phyloP scores from a whole-genome alignment of 2,113 vertebrate species.

The Caranx ignobilis region DNA sequence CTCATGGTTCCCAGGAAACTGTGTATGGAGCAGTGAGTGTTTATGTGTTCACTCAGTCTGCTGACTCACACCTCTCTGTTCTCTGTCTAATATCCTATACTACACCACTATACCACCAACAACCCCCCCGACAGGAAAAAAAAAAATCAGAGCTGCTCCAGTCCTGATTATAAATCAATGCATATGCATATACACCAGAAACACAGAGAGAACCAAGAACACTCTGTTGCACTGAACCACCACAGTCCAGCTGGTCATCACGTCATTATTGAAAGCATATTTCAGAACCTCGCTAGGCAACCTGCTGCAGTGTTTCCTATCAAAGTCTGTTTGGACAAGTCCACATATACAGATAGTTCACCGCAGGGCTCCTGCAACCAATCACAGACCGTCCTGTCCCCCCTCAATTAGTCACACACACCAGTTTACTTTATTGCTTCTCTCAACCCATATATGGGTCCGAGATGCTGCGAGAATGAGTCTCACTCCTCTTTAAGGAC shows the following conservation, averaged over 20 bases:
- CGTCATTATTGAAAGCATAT: constrained; percentile 44
- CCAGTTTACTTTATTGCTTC: constrained; percentile 74
- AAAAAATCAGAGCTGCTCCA: constrained; percentile 15
- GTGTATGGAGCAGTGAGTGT: constrained; percentile 4
- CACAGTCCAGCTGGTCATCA: constrained; percentile 33
- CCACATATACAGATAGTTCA: constrained; percentile 64
- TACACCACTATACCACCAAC: neutral
- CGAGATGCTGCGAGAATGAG: constrained; percentile 56
- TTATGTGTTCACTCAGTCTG: constrained; percentile 23
- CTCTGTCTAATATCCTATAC: constrained; percentile 40
- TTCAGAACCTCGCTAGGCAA: constrained; percentile 43
- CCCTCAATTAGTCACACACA: constrained; percentile 56
- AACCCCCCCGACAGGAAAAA: neutral
- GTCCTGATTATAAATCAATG: constrained; percentile 10
- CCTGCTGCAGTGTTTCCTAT: constrained; percentile 59
- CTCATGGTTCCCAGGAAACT: constrained; percentile 18
- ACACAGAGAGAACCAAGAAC: neutral
- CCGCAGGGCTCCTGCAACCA: constrained; percentile 56
- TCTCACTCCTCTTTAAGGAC: constrained; percentile 76
- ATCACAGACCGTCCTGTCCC: constrained; percentile 36
- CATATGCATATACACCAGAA: neutral
- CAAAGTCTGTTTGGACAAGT: constrained; percentile 76
- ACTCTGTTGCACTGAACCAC: constrained; percentile 14
- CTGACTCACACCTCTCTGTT: constrained; percentile 38
- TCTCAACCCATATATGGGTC: constrained; percentile 73